Evolutionary conservation across 2,113 vertebrate genomes (phyloP).

Genomic region (Sakesphorus luctuosus): DNA sequence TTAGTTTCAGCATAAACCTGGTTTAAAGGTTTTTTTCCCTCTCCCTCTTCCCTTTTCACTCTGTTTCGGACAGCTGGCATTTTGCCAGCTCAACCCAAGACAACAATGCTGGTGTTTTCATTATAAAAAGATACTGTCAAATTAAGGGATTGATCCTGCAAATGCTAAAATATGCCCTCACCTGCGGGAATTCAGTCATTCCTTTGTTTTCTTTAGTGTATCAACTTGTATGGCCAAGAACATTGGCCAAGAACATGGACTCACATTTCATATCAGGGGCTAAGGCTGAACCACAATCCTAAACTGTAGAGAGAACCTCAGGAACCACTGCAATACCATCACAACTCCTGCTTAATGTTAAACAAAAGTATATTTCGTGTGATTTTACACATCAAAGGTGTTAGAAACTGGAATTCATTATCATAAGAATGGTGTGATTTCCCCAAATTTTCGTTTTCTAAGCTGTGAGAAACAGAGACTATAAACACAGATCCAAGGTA

Average conservation of each 20-base stretch:
- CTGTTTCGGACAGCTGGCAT: too few species aligned
- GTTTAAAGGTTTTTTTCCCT: too few species aligned
- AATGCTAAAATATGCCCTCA: neutral
- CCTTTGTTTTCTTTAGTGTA: neutral
- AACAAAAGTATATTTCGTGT: neutral
- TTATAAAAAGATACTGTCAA: neutral
- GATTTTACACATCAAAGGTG: neutral
- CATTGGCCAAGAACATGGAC: neutral
- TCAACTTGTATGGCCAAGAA: neutral
- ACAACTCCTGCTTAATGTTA: neutral
- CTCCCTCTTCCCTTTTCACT: too few species aligned
- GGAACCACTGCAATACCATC: neutral
- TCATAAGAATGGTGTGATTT: neutral
- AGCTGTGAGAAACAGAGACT: neutral
- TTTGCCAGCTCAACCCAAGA: too few species aligned
- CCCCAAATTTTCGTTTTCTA: neutral
- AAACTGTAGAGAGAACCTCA: neutral
- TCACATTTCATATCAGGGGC: neutral
- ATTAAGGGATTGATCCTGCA: neutral
- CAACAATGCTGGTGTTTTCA: neutral
- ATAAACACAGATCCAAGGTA: neutral
- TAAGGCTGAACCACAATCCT: neutral
- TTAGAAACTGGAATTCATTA: neutral
- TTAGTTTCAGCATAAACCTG: too few species aligned
- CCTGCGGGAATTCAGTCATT: neutral